A percentile compares a stretch with the other conserved stretches of the same genome.
Conservation (phyloP, 2,888 invertebrate genomes). For the Agonopterix heracliana region DNA sequence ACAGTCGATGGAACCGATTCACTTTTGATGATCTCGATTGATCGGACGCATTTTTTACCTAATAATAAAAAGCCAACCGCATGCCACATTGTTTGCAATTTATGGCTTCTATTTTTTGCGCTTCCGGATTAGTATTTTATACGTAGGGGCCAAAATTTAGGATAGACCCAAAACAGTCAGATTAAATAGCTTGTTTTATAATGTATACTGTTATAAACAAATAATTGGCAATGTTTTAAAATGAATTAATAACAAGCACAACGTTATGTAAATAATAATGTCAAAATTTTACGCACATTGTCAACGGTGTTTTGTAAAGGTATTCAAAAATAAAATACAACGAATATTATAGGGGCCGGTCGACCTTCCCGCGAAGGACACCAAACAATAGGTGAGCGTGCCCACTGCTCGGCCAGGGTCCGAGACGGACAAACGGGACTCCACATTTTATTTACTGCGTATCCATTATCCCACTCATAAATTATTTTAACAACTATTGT, state of each 20-base stretch:
- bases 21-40: conserved; percentile 55
- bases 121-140: conserved; percentile 39
- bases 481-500: conserved; percentile 45
- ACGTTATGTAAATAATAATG: background rate
- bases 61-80: conserved; percentile 38
- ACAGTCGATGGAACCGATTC: conserved; percentile 43
- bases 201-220: too few relatives aligned
- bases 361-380: conserved; percentile 59
- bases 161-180: background rate
- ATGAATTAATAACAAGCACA: background rate
- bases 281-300: conserved; percentile 7
- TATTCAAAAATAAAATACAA: conserved; percentile 19
- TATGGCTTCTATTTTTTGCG: conserved; percentile 54
- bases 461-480: conserved; percentile 39
- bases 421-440: conserved; percentile 37
- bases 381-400: conserved; percentile 48
- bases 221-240: too few relatives aligned
- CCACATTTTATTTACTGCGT: conserved; percentile 36
- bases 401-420: conserved; percentile 18
- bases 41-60: conserved; percentile 45
- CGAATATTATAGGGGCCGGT: conserved; percentile 31
- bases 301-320: conserved; percentile 24
- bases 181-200: background rate
- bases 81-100: conserved; percentile 59
- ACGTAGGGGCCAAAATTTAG: background rate